Evolutionary conservation across 2,797 vertebrate species (phyloP).

Genomic region (Coendou prehensilis): DNA sequence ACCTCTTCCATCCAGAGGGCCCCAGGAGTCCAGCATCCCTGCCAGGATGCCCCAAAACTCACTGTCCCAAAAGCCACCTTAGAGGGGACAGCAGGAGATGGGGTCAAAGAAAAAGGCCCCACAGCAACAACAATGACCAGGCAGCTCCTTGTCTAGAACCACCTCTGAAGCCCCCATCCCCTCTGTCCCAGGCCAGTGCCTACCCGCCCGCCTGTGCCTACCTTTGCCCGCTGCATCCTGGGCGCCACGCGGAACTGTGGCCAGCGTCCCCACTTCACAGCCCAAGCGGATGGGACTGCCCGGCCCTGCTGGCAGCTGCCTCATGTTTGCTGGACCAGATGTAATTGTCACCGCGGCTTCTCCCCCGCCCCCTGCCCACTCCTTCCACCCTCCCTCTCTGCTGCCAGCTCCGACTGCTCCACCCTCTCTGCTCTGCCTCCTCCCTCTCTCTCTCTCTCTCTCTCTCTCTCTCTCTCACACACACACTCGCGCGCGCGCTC

Average conservation of each 20-base stretch:
- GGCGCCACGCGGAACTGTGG: neutral
- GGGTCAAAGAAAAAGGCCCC: neutral
- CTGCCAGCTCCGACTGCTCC: conserved; percentile 41
- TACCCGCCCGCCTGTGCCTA: neutral
- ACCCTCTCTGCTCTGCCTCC: neutral
- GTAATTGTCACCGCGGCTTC: conserved; percentile 60
- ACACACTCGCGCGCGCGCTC: neutral
- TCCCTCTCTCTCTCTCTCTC: neutral
- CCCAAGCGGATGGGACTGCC: conserved; percentile 24
- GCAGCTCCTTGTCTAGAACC: neutral
- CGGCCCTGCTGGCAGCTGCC: conserved; percentile 71
- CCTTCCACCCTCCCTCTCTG: conserved; percentile 4
- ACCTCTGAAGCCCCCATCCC: neutral
- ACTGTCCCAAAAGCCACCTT: neutral
- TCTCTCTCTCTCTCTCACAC: neutral
- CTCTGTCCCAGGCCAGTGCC: neutral
- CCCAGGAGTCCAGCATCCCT: neutral
- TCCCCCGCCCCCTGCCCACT: conserved; percentile 67
- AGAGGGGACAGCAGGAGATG: neutral
- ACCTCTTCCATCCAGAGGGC: neutral
- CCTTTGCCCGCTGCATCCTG: conserved; percentile 82
- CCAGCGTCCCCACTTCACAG: conserved; percentile 11
- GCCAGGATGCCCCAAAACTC: neutral
- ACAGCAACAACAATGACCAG: neutral
- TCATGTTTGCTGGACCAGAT: conserved; percentile 81